Conservation (phyloP, 1,140 invertebrate genomes). For the Papilio glaucus region DNA sequence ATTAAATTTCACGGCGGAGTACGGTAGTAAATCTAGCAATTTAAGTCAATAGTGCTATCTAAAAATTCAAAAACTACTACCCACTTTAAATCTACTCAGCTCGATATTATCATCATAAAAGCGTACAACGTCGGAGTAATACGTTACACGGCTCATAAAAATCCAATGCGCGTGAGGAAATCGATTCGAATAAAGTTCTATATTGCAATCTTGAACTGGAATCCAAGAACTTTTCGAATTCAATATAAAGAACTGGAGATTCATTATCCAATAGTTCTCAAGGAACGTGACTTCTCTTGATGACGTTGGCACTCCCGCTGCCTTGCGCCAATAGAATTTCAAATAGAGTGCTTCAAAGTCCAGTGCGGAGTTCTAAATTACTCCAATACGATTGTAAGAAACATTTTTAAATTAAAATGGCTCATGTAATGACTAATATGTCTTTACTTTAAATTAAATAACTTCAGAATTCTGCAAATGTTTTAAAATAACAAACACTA, state of each 20-base stretch:
- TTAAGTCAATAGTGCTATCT: neutral
- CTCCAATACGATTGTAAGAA: neutral
- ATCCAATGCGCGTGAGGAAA: neutral
- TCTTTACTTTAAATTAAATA: neutral
- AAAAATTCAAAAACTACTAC: neutral
- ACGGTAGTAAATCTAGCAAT: too few relatives aligned
- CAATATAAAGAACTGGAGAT: slow-evolving; percentile 31
- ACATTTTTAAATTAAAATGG: neutral
- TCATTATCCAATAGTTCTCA: slow-evolving; percentile 33
- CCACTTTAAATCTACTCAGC: neutral
- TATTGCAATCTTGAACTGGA: slow-evolving; percentile 25
- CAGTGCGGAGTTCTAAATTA: slow-evolving; percentile 6
- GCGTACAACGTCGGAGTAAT: neutral
- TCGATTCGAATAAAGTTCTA: slow-evolving; percentile 28
- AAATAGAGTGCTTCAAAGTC: slow-evolving; percentile 1
- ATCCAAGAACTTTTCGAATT: slow-evolving; percentile 30
- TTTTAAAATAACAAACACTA: neutral
- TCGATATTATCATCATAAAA: neutral
- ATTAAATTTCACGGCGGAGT: too few relatives aligned
- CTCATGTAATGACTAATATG: neutral
- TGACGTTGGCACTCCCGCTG: neutral
- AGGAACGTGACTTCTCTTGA: slow-evolving; percentile 30
- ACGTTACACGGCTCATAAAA: slow-evolving; percentile 27
- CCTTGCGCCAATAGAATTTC: slow-evolving; percentile 9
- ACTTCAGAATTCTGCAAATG: neutral